Evolutionary conservation across 1,140 invertebrate genomes (phyloP), one percentile per base, ranked within the genome.

Genomic region (Campodea augens): DNA sequence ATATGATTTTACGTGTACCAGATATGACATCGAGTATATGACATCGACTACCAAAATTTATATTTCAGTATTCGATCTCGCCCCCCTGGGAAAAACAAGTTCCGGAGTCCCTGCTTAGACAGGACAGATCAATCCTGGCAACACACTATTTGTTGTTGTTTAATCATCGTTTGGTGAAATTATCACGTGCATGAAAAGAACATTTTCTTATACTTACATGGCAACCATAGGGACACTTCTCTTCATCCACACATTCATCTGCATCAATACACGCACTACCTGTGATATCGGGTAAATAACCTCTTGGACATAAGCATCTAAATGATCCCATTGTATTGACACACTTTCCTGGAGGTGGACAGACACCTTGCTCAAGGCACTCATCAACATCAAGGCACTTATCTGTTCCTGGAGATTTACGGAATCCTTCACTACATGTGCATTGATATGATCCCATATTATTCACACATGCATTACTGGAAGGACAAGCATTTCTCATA

Each of bases 381-480:
- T 86, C 82, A 57, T 86, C 78, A 13, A 85, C 75, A 61, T 86
- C 84, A 32, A 71, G 64, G 51, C 80, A 83, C 2, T 64, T 68
- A 5, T 62, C 65, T 10, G 67, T 63, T 5, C 83, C 83, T 57
- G 87, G 81, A 2, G 72, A 61, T 61, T 81, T 73, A 47, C 68
- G 76, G 52, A 78, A 82, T 1, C 85, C 85, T n/a, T 74, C 69
- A 5, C 75, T 64, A 53, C 78, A 81, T 0, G 71, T 67, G 61
- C 86, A 91, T 43, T 74, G 70, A 59, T 82, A 90, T 51, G 78
- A 79, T 21, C 85, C 87, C 48, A 77, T 69, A 10, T 79, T 82
- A 55, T 92, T 91, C 37, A 80, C 72, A 61, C 87, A 92, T 45
- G 78, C 75, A 2, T 84, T 82, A 43, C 75, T 72, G 53, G 87